Base-by-base conservation (phyloP, 2,888 invertebrate species). In the Drosophila recens region DNA sequence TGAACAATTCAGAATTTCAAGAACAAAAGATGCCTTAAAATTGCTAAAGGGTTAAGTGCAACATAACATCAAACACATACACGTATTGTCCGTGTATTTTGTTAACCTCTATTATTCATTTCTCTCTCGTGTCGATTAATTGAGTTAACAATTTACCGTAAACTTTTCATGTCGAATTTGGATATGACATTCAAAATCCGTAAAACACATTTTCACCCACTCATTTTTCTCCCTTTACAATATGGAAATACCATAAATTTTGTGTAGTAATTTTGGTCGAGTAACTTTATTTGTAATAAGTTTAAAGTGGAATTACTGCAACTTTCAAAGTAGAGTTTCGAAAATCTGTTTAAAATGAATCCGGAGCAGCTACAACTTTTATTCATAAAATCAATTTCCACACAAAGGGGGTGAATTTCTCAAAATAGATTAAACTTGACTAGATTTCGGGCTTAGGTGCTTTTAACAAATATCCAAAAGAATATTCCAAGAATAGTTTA, bases 21-120 rank as follows among this genome's bases (percentile, higher is more conserved):
- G n/a, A 33, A 59, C 49, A 59, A 59, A 51, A 42, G 59, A 33
- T 23, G 33, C 33, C 42, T 59, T 34, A 5, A 11, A 49, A 42
- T 57, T 57, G 27, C 34, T n/a, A 46, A 11, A 11, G 45, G 53
- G 30, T 54, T 42, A 54, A 42, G 53, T 42, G 27, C 40, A 10
- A 17, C 15, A 40, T 23, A 10, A 17, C 15, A 40, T 23, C n/a
- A 8, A 20, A 43, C 11, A 5, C 4, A 43, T 17, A 20, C 10
- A 2, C 5, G 11, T 45, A 23, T 20, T 43, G 11, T 20, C 20
- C 43, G 43, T 43, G 5, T 10, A 8, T 52, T 52, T n/a, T 13
- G 5, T 36, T 52, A 23, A 52, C 34, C 17, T 34, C 13, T 36
- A 36, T n/a, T 20, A 34, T 20, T 10, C 15, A 15, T 15, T 30